A percentile compares a stretch with the other conserved stretches of the same genome.
Evolutionary conservation across 2,113 vertebrate species (phyloP).

Genomic region (Plectropomus leopardus): DNA sequence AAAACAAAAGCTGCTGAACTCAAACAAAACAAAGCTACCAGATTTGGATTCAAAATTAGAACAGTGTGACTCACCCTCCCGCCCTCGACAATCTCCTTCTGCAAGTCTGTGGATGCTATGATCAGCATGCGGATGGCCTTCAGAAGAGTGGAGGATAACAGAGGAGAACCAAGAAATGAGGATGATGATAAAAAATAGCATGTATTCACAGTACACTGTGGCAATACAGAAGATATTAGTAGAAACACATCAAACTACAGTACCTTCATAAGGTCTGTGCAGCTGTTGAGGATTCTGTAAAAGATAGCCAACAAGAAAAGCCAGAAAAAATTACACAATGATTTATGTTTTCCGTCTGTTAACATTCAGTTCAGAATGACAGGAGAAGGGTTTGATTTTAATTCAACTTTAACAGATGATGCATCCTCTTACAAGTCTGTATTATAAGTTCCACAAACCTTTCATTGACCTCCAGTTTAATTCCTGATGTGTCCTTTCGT

Average conservation of each 20-base stretch:
- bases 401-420: no score
- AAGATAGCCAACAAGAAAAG: no score
- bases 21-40: constrained; percentile 4
- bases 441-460: constrained; percentile 84
- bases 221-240: not conserved
- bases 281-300: constrained; percentile 92
- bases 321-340: not conserved
- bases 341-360: not conserved
- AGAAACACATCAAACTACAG: not conserved
- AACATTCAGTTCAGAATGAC: not conserved
- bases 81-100: constrained; percentile 97
- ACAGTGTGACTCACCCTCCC: constrained; percentile 88
- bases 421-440: not conserved
- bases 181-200: not conserved
- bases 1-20: constrained; percentile 24
- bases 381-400: no score
- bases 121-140: constrained; percentile 95
- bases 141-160: not conserved
- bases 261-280: constrained; percentile 98
- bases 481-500: constrained; percentile 89
- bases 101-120: constrained; percentile 91
- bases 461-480: constrained; percentile 97
- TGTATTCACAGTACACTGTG: not conserved
- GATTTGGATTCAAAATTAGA: constrained; percentile 27
- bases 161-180: constrained; percentile 6